Evolutionary conservation across 92 coral and sea anemone genomes (phyloP).

Genomic region (Desmophyllum pertusum): DNA sequence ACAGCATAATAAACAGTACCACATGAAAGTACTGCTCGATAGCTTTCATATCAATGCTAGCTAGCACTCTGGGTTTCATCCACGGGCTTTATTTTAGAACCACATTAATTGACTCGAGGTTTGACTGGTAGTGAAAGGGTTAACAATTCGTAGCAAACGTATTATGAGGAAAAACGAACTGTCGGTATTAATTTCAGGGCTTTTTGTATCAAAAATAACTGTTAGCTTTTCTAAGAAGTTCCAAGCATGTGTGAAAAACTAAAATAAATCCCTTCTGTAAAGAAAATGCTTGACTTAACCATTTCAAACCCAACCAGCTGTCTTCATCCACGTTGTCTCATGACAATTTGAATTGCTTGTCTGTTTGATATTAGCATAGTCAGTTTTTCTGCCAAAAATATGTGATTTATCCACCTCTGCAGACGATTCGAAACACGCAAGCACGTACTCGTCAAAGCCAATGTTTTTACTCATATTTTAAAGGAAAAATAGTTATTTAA

Average conservation of each 20-base stretch:
- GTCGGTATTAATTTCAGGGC: background rate
- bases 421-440: background rate
- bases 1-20: background rate
- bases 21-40: background rate
- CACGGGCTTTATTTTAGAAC: background rate
- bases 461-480: background rate
- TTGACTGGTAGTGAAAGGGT: background rate
- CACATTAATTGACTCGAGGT: background rate
- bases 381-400: background rate
- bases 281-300: background rate
- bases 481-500: conserved; percentile 4
- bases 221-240: background rate
- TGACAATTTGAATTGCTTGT: conserved; percentile 3
- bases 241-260: background rate
- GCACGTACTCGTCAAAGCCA: background rate
- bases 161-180: no score
- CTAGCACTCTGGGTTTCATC: background rate
- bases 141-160: no score
- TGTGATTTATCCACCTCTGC: background rate
- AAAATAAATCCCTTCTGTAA: background rate
- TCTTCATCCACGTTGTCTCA: background rate
- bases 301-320: conserved; percentile 11
- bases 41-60: background rate
- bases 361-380: conserved; percentile 13
- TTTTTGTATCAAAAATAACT: background rate